These are phyloP conservation scores for Thaumetopoea pityocampa DNA, from an alignment of 1,140 invertebrate species.

Conservation along the genomic window DNA sequence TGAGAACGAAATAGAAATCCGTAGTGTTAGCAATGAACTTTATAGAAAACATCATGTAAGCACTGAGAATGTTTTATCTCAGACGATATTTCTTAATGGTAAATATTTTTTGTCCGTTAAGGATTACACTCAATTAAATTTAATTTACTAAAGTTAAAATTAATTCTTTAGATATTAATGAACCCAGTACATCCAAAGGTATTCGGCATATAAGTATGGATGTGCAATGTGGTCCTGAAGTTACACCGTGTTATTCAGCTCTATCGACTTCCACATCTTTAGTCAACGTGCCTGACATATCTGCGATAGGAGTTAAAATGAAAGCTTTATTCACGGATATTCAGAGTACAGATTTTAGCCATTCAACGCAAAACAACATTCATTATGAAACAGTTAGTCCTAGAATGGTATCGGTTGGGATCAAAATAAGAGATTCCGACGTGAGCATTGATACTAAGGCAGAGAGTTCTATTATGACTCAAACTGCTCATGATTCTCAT, in stretches of 20 bases:
- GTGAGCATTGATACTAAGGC: slow-evolving; percentile 18
- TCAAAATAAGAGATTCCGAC: slow-evolving; percentile 54
- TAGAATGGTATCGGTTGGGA: slow-evolving; percentile 28
- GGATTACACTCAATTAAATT: background rate
- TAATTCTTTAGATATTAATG: slow-evolving; percentile 54
- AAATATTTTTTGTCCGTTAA: slow-evolving; percentile 12
- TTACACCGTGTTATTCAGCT: slow-evolving; percentile 13
- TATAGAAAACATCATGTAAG: slow-evolving; percentile 16
- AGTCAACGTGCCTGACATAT: slow-evolving; percentile 29
- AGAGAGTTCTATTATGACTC: slow-evolving; percentile 28
- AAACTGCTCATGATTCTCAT: slow-evolving; percentile 1
- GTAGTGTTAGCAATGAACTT: slow-evolving; percentile 35
- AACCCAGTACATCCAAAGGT: slow-evolving; percentile 65
- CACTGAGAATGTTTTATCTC: slow-evolving; percentile 29
- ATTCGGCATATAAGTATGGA: slow-evolving; percentile 50
- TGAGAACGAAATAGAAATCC: slow-evolving; percentile 23
- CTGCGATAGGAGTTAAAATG: slow-evolving; percentile 38
- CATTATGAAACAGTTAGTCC: slow-evolving; percentile 13
- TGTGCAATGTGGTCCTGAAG: slow-evolving; percentile 60
- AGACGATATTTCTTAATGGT: slow-evolving; percentile 58
- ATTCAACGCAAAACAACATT: slow-evolving; percentile 25
- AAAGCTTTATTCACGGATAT: slow-evolving; percentile 26
- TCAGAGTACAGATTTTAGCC: slow-evolving; percentile 32
- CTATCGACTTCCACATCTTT: slow-evolving; percentile 38
- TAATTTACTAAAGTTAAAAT: background rate